Evolutionary conservation across 1,140 invertebrate species (phyloP).

Genomic region (Acyrthosiphon pisum): DNA sequence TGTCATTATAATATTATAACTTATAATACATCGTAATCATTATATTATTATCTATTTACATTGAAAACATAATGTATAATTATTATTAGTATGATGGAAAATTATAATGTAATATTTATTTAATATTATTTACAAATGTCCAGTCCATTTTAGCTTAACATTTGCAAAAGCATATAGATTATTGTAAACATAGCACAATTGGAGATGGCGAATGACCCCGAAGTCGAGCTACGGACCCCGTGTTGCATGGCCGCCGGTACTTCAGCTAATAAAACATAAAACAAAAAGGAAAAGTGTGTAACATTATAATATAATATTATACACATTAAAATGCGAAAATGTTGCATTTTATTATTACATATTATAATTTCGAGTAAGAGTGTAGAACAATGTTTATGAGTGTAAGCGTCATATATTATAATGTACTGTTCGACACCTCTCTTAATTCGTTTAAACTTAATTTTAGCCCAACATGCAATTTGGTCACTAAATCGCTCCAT

Average conservation of each 20-base stretch:
- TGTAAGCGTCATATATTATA: background rate
- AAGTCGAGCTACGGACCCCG: conserved; percentile 61
- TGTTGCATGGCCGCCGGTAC: conserved; percentile 69
- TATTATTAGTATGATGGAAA: background rate
- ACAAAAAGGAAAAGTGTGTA: background rate
- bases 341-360: conserved; percentile 13
- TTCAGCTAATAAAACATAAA: conserved; percentile 65
- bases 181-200: conserved; percentile 48
- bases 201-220: conserved; percentile 51
- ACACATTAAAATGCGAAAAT: conserved; percentile 14
- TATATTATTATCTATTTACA: background rate
- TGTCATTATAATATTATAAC: background rate
- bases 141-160: conserved; percentile 54
- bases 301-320: conserved; percentile 27
- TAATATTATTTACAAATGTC: background rate
- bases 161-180: conserved; percentile 42
- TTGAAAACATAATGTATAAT: background rate
- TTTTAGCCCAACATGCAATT: conserved; percentile 31
- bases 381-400: background rate
- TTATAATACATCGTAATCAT: background rate
- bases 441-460: conserved; percentile 45
- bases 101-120: background rate
- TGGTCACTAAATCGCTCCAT: conserved; percentile 36
- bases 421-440: conserved; percentile 37
- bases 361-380: background rate